Conservation (phyloP, 2,888 invertebrate genomes). For the Euzetes globulus region DNA sequence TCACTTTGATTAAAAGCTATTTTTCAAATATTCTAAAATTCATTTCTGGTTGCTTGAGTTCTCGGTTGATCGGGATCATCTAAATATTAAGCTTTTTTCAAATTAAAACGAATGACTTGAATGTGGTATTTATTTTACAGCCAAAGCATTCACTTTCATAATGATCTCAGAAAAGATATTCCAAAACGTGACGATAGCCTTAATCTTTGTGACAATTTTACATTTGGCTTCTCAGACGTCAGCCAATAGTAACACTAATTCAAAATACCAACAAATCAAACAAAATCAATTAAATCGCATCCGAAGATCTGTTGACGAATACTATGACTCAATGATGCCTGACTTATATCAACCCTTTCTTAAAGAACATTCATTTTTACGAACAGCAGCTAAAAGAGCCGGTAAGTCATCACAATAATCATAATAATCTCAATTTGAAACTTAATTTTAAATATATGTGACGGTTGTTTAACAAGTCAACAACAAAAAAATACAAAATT, state of each 20-base stretch:
- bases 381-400: conserved; percentile 34
- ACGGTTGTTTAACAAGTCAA: too few relatives aligned
- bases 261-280: neutral
- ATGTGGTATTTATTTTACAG: neutral
- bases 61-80: neutral
- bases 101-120: neutral
- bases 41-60: too few relatives aligned
- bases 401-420: conserved; percentile 31
- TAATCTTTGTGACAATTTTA: neutral
- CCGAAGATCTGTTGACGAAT: conserved; percentile 7
- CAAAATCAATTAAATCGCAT: conserved; percentile 11
- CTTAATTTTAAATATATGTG: too few relatives aligned
- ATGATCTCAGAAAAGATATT: neutral
- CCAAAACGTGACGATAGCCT: neutral
- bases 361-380: neutral
- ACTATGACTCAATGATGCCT: conserved; percentile 1
- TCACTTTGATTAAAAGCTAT: too few relatives aligned
- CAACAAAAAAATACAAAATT: too few relatives aligned
- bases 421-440: neutral
- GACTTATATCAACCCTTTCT: neutral
- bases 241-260: neutral
- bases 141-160: neutral
- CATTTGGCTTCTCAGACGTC: neutral
- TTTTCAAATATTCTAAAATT: too few relatives aligned
- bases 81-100: neutral